Conservation (phyloP, 2,888 invertebrate genomes). For the Choristoneura rosaceana region DNA sequence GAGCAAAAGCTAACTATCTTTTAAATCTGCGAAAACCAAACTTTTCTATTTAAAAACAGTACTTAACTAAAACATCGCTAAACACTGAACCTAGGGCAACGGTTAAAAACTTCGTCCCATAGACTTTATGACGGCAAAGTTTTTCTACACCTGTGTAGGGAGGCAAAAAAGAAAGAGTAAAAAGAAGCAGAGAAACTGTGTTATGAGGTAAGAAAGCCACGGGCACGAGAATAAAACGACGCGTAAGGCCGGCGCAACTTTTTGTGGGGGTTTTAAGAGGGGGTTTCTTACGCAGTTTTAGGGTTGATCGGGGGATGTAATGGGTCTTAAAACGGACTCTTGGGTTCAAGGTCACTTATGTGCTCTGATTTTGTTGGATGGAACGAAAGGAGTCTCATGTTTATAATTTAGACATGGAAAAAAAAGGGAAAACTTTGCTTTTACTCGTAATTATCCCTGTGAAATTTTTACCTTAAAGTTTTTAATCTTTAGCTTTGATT, state of each 20-base stretch:
- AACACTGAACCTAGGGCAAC: constrained; percentile 31
- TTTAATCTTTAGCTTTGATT: neutral
- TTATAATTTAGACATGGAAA: neutral
- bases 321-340: neutral
- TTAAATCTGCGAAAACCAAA: neutral
- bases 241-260: constrained; percentile 76
- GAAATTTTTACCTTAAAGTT: neutral
- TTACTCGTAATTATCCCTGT: too few species aligned
- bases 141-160: constrained; percentile 64
- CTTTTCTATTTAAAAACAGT: neutral
- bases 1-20: neutral
- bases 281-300: constrained; percentile 36
- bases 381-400: neutral
- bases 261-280: constrained; percentile 62
- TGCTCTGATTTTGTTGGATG: neutral
- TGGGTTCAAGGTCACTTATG: neutral
- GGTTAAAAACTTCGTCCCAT: constrained; percentile 42
- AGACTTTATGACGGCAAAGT: constrained; percentile 52
- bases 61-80: constrained; percentile 5
- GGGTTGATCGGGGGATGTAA: constrained; percentile 14
- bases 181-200: constrained; percentile 75
- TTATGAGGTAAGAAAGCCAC: constrained; percentile 83
- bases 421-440: too few species aligned
- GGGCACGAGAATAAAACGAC: constrained; percentile 82
- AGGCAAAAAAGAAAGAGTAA: constrained; percentile 55